A percentile compares a stretch with the other conserved stretches of the same genome.
Conservation (phyloP, 2,888 invertebrate species). For the Dendrolimus pini region DNA sequence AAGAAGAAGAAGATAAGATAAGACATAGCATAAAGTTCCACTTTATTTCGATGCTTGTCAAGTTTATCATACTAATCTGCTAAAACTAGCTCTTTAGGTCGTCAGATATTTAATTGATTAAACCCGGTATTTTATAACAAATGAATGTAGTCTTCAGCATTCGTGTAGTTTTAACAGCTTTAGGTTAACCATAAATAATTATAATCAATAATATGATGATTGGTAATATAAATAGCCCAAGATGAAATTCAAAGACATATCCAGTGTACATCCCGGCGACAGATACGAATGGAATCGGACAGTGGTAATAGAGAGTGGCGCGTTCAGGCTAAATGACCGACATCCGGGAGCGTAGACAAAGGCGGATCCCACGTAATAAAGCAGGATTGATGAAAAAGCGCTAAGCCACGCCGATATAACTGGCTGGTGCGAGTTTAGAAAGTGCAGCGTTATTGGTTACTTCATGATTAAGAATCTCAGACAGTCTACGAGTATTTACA, state of each 20-base stretch:
- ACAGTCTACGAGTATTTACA: too few relatives aligned
- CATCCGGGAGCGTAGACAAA: slow-evolving; percentile 67
- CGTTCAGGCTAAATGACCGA: slow-evolving; percentile 71
- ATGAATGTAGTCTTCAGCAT: too few relatives aligned
- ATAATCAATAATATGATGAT: too few relatives aligned
- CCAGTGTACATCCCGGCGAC: slow-evolving; percentile 52
- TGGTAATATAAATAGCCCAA: not conserved
- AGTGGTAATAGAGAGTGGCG: slow-evolving; percentile 65
- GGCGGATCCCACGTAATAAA: slow-evolving; percentile 74
- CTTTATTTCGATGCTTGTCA: too few relatives aligned
- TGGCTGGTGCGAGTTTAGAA: slow-evolving; percentile 16
- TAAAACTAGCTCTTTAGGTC: too few relatives aligned
- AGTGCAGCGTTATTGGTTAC: not conserved
- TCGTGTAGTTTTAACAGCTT: too few relatives aligned
- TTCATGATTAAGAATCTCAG: not conserved
- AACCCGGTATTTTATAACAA: too few relatives aligned
- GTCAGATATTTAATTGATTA: too few relatives aligned
- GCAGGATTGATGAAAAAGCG: slow-evolving; percentile 78
- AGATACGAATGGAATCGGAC: slow-evolving; percentile 72
- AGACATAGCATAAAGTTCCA: too few relatives aligned
- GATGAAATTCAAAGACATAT: slow-evolving; percentile 65
- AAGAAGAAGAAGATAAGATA: too few relatives aligned
- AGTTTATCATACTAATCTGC: too few relatives aligned
- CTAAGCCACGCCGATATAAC: slow-evolving; percentile 78
- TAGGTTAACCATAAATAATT: too few relatives aligned